Conservation (phyloP, 2,113 vertebrate species). For the Crotalus tigris region DNA sequence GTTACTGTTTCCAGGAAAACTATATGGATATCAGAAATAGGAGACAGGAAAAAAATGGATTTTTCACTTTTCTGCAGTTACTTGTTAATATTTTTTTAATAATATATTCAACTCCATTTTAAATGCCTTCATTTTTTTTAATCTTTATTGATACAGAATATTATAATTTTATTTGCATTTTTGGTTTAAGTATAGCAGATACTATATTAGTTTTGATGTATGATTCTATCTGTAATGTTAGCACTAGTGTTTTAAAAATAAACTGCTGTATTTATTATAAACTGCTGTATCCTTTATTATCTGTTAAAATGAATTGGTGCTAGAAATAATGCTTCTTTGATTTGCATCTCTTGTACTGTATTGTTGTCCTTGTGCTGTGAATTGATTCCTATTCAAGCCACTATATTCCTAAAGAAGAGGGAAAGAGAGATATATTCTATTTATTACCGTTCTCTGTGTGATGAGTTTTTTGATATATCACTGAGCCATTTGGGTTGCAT, state of each 20-base stretch:
- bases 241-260: neutral
- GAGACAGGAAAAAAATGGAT: neutral
- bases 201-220: neutral
- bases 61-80: neutral
- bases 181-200: neutral
- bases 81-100: constrained; percentile 1
- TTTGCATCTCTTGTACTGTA: neutral
- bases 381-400: neutral
- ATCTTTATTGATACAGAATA: neutral
- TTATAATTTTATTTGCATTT: neutral
- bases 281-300: neutral
- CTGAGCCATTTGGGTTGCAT: neutral
- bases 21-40: neutral
- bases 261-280: neutral
- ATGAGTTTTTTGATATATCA: neutral
- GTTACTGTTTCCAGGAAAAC: neutral
- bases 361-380: neutral
- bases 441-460: neutral
- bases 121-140: neutral
- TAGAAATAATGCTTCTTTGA: neutral
- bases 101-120: neutral
- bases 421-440: neutral
- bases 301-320: neutral
- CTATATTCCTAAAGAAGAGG: neutral
- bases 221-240: neutral